Conservation (phyloP, 35 echinoderm and acorn worm genomes). For the Lytechinus variegatus region DNA sequence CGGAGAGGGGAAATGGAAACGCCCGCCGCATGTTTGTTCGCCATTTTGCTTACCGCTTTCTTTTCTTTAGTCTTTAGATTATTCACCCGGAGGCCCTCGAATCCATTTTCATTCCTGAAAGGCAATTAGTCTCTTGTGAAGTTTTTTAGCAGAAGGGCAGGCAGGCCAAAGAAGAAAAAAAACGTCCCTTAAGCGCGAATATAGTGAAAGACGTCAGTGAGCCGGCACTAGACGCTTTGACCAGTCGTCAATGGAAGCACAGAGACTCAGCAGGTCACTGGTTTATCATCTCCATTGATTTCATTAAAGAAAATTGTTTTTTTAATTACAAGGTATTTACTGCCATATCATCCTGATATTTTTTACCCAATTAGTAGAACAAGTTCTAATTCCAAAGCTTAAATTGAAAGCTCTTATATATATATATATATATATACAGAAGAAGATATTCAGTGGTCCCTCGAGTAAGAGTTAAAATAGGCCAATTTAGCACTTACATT, state of each 20-base stretch:
- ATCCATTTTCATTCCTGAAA: constrained; percentile 40
- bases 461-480: no score
- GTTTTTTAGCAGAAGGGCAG: constrained; percentile 26
- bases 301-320: no score
- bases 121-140: constrained; percentile 15
- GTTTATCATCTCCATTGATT: not conserved
- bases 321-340: no score
- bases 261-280: not conserved
- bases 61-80: not conserved
- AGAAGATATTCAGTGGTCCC: no score
- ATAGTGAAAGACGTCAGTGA: not conserved
- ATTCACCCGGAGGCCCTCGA: not conserved
- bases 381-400: no score
- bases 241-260: not conserved
- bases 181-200: not conserved
- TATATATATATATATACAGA: no score
- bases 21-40: not conserved
- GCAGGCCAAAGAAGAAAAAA: not conserved
- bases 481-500: no score
- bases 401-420: no score
- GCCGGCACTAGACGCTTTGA: not conserved
- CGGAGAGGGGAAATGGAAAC: not conserved
- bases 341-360: no score
- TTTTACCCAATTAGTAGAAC: no score
- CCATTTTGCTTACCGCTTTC: constrained; percentile 12